A percentile compares a stretch with the other conserved stretches of the same genome.
Conservation (phyloP, 2,797 vertebrate genomes). For the Acomys russatus region DNA sequence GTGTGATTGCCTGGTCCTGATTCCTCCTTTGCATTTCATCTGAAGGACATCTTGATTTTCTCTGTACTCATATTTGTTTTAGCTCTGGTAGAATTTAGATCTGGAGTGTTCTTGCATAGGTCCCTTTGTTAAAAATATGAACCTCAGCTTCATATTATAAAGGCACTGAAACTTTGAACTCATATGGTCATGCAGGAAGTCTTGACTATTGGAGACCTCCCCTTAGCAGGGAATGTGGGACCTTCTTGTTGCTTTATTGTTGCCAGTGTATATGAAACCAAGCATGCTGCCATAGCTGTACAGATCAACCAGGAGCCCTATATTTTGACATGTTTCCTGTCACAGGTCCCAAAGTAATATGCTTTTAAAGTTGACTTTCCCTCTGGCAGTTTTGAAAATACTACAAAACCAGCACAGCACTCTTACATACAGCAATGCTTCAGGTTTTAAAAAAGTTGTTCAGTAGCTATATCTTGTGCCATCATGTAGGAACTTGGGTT, state of each 20-base stretch:
- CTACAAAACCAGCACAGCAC: background rate
- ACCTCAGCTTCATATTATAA: background rate
- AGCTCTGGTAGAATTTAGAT: background rate
- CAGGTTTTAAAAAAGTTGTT: background rate
- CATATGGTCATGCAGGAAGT: fast-evolving
- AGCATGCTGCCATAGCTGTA: fast-evolving
- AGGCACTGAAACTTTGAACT: background rate
- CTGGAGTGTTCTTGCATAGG: background rate
- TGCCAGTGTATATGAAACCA: background rate
- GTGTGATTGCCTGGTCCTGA: background rate
- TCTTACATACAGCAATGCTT: background rate
- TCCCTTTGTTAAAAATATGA: too few species aligned
- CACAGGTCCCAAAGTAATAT: background rate
- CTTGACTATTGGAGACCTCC: too few species aligned
- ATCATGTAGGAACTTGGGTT: background rate
- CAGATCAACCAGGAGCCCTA: fast-evolving
- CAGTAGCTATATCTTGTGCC: background rate
- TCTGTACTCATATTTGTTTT: background rate
- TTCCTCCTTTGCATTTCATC: fast-evolving
- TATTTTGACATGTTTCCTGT: fast-evolving
- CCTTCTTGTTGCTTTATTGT: background rate
- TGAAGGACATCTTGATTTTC: background rate
- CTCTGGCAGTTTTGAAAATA: background rate
- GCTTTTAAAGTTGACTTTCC: background rate
- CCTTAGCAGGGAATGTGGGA: background rate